Conservation (phyloP, 1,140 invertebrate species). For the Papilio polyxenes region DNA sequence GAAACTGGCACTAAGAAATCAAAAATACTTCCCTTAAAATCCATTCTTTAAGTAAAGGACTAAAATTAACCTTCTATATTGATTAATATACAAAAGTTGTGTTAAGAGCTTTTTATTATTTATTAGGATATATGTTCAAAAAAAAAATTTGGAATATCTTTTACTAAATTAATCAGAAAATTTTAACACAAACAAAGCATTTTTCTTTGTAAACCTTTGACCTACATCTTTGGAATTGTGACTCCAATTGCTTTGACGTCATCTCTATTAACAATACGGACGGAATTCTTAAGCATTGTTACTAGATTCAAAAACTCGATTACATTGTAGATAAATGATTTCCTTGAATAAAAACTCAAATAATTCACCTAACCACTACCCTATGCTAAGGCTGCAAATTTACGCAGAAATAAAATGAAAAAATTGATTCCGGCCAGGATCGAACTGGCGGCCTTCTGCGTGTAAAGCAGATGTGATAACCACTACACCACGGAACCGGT, state of each 20-base stretch:
- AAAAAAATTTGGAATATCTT: no score
- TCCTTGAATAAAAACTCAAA: background rate
- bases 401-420: slow-evolving; percentile 38
- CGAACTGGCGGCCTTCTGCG: slow-evolving; percentile 61
- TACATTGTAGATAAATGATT: background rate
- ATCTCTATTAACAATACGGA: slow-evolving; percentile 2
- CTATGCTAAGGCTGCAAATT: background rate
- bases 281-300: background rate
- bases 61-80: no score
- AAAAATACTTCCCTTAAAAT: no score
- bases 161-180: background rate
- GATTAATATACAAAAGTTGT: no score
- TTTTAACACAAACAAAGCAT: background rate
- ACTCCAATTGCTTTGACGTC: slow-evolving; percentile 11
- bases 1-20: no score
- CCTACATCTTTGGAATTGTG: background rate
- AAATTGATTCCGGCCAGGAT: slow-evolving; percentile 55
- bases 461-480: slow-evolving; percentile 59
- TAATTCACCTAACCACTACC: background rate
- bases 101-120: no score
- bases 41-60: no score
- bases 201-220: slow-evolving; percentile 3
- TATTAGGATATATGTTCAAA: no score
- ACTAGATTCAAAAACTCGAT: background rate
- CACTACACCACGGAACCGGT: slow-evolving; percentile 61